phyloP scores from a whole-genome alignment of 1,140 invertebrate species.

The Megalonaias nervosa region DNA sequence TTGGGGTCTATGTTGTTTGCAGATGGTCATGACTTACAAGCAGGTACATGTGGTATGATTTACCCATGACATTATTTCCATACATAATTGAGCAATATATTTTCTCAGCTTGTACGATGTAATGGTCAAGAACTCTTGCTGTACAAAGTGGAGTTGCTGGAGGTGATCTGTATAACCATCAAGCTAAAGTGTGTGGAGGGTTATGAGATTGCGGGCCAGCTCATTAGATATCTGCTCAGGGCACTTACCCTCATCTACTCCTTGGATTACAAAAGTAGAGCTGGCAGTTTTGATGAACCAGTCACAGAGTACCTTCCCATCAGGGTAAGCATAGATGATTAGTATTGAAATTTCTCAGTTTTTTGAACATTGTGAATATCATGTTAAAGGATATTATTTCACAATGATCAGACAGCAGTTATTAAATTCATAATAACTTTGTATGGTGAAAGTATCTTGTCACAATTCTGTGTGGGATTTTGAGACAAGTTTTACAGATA shows the following conservation, averaged over 20 bases:
- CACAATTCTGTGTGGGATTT: too few species aligned
- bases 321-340: conserved; percentile 69
- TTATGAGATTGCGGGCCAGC: conserved; percentile 74
- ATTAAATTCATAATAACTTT: too few species aligned
- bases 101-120: conserved; percentile 74
- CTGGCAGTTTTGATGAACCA: conserved; percentile 77
- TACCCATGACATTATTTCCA: too few species aligned
- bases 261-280: conserved; percentile 78
- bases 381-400: too few species aligned
- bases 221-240: conserved; percentile 74
- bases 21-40: too few species aligned
- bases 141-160: conserved; percentile 77
- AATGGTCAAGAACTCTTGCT: conserved; percentile 77
- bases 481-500: too few species aligned
- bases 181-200: conserved; percentile 78
- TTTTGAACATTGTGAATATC: too few species aligned
- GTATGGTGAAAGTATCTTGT: too few species aligned
- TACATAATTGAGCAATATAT: conserved; percentile 25
- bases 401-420: too few species aligned
- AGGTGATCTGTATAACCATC: conserved; percentile 78
- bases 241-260: conserved; percentile 77
- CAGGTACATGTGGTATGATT: too few species aligned
- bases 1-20: too few species aligned
- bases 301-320: conserved; percentile 83
- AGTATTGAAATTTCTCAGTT: too few species aligned